These are phyloP conservation scores for Lamprologus ornatipinnis DNA, from an alignment of 2,113 vertebrate species.

Conservation along the genomic window DNA sequence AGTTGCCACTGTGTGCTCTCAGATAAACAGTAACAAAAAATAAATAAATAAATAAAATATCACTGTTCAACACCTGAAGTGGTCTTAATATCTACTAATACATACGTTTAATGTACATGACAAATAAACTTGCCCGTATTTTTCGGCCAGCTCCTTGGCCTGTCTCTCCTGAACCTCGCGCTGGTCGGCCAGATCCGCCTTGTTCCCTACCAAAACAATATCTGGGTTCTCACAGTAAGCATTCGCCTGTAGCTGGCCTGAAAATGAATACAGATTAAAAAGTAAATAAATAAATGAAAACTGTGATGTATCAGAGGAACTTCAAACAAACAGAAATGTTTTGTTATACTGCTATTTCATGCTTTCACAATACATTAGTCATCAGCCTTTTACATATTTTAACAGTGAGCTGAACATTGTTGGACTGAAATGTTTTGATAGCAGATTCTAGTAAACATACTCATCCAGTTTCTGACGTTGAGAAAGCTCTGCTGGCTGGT, in stretches of 20 bases:
- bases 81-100: not conserved
- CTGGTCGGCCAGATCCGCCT: constrained; percentile 87
- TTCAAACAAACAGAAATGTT: not conserved
- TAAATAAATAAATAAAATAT: not conserved
- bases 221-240: constrained; percentile 96
- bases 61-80: not conserved
- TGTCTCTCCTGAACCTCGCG: constrained; percentile 90
- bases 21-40: not conserved
- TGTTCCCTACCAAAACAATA: constrained; percentile 91
- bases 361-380: not conserved
- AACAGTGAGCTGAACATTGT: not conserved
- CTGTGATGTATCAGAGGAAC: not conserved
- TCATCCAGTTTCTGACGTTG: constrained; percentile 97
- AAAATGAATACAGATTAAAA: not conserved
- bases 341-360: not conserved
- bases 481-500: constrained; percentile 96
- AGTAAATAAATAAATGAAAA: not conserved
- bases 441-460: constrained; percentile 63
- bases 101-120: not conserved
- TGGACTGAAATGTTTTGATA: not conserved
- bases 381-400: not conserved
- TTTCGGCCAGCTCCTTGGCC: constrained; percentile 89
- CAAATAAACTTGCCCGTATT: constrained; percentile 77
- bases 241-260: constrained; percentile 90
- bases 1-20: not conserved